Percentiles rank a stretch among this genome's conserved stretches.
Conservation (phyloP, 2,797 vertebrate species). For the Argya squamiceps region DNA sequence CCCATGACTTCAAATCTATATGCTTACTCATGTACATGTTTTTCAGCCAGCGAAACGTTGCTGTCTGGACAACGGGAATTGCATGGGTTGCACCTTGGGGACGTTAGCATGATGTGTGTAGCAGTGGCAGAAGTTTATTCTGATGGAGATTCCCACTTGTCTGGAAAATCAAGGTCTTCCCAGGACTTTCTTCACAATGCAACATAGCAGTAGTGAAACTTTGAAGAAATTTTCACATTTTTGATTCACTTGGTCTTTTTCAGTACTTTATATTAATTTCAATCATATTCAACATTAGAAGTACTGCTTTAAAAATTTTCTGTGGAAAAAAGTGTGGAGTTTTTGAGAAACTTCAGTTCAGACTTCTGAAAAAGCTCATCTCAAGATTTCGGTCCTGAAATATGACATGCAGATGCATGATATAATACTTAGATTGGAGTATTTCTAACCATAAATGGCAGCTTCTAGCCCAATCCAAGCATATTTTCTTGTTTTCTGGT, state of each 20-base stretch:
- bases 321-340: background rate
- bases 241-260: background rate
- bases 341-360: background rate
- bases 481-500: background rate
- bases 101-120: background rate
- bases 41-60: background rate
- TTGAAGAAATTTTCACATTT: background rate
- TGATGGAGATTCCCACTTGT: background rate
- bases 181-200: background rate
- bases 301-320: background rate
- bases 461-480: background rate
- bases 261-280: background rate
- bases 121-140: background rate
- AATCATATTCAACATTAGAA: background rate
- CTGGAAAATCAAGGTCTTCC: background rate
- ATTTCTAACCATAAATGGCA: background rate
- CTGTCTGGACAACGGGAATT: background rate
- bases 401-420: rapidly evolving
- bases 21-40: background rate
- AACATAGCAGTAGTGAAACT: background rate
- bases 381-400: background rate
- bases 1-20: background rate
- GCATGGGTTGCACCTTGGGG: background rate
- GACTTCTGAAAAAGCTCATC: background rate
- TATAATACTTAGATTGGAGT: background rate